Conservation (phyloP, 2,797 vertebrate species). For the Mus minutoides region DNA sequence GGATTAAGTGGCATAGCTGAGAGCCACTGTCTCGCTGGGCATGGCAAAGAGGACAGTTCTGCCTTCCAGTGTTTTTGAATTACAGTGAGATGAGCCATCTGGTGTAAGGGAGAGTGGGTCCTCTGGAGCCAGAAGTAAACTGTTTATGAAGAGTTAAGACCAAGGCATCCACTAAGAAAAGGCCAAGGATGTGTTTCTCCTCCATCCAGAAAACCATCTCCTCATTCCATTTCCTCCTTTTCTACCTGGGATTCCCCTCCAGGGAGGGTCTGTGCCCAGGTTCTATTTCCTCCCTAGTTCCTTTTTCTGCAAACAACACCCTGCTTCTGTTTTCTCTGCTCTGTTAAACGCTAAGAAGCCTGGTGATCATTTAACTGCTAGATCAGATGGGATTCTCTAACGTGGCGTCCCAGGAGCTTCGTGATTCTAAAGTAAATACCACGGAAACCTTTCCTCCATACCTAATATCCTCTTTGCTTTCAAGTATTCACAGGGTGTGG, state of each 20-base stretch:
- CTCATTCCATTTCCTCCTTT: background rate
- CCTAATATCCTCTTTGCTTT: background rate
- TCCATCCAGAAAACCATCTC: background rate
- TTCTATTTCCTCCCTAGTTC: background rate
- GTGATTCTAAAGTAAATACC: background rate
- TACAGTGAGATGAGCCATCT: slow-evolving; percentile 85
- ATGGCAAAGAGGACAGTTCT: slow-evolving; percentile 86
- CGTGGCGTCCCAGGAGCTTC: background rate
- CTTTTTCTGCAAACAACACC: background rate
- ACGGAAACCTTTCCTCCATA: background rate
- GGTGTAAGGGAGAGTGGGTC: rapidly evolving
- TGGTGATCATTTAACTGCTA: background rate
- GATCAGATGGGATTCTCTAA: background rate
- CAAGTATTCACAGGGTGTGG: background rate
- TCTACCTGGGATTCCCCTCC: background rate
- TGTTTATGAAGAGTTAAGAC: background rate
- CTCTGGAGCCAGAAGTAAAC: background rate
- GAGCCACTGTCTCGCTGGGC: slow-evolving; percentile 76
- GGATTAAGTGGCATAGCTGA: background rate
- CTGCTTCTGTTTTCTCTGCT: background rate
- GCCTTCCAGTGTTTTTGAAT: slow-evolving; percentile 90
- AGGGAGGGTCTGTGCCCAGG: background rate
- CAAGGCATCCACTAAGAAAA: background rate
- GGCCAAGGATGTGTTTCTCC: background rate
- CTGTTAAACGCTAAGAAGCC: background rate